A percentile compares a stretch with the other conserved stretches of the same genome.
phyloP scores from a whole-genome alignment of 2,888 invertebrate genomes.

The Adela reaumurella region DNA sequence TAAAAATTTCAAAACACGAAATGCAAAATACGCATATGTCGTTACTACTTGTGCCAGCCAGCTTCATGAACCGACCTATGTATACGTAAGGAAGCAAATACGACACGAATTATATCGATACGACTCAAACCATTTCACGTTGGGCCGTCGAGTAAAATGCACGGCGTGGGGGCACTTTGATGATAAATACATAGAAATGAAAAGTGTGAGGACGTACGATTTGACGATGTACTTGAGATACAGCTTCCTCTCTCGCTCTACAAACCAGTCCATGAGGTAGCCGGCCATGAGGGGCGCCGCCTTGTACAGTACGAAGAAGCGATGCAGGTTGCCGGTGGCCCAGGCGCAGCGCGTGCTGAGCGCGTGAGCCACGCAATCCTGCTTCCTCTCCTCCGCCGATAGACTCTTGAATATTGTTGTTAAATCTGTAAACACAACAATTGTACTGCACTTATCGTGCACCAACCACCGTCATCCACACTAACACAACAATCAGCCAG shows the following conservation, averaged over 20 bases:
- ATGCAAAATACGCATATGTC: no score
- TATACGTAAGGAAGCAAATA: no score
- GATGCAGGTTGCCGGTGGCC: conserved; percentile 88
- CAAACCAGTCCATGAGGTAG: conserved; percentile 97
- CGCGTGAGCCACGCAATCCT: conserved; percentile 82
- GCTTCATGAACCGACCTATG: no score
- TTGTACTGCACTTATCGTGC: no score
- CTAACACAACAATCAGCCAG: no score
- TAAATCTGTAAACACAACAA: conserved; percentile 80
- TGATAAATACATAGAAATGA: background rate
- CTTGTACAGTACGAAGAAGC: conserved; percentile 88
- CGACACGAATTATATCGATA: no score
- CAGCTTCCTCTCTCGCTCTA: conserved; percentile 87
- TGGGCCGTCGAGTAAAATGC: no score
- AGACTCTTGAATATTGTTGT: conserved; percentile 86
- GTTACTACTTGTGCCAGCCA: no score
- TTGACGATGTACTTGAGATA: conserved; percentile 92
- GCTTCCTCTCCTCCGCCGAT: conserved; percentile 69
- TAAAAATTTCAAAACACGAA: no score
- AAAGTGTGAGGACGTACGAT: conserved; percentile 76
- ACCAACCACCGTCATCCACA: no score
- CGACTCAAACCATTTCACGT: no score
- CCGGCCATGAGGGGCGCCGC: conserved; percentile 92
- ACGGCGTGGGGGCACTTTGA: no score
- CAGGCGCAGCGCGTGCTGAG: conserved; percentile 88